Evolutionary conservation across 1,140 invertebrate genomes (phyloP), one percentile per base, ranked within the genome.

Genomic region (Bombus affinis): DNA sequence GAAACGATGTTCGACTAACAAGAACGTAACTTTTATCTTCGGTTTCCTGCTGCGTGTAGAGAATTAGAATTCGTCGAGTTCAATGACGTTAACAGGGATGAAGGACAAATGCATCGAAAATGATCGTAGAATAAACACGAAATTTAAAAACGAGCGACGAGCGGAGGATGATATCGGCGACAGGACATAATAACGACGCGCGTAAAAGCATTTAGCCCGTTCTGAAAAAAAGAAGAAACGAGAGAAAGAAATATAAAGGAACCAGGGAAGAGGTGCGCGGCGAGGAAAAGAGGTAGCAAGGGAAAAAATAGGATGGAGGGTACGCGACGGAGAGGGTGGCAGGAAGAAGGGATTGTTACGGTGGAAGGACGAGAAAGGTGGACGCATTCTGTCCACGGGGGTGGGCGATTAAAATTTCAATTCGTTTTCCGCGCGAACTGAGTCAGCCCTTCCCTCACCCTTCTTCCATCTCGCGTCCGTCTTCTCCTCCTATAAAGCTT

Each of bases 351-450:
- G 68, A 80, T 85, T 85, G 83, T 77, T 83, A 74, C 78, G 86
- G 78, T 59, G 73, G 74, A 84, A 81, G 80, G 75, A 83, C 81
- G 68, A 80, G 82, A 81, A 75, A 81, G 86, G 86, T 74, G 82
- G 90, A 84, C 88, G 91, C 90, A 90, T 92, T 90, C 81, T 85
- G 90, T 88, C 88, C 77, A 74, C 86, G 79, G 81, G 87, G 91
- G 88, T 86, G 88, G 89, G 79, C 91, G 91, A 93, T 93, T 93
- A 93, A 93, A 93, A 93, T 93, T 93, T 93, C 92, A 92, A 93
- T 92, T 92, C 91, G 92, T 92, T 93, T 93, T 92, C 91, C 92
- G 81, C 87, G 87, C 89, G 88, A 88, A 92, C 92, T 92, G 91
- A 91, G 89, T 92, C 92, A 91, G 91, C 91, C 88, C 87, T 91